Evolutionary conservation across 2,888 invertebrate species (phyloP).

Genomic region (Emmelina monodactyla): DNA sequence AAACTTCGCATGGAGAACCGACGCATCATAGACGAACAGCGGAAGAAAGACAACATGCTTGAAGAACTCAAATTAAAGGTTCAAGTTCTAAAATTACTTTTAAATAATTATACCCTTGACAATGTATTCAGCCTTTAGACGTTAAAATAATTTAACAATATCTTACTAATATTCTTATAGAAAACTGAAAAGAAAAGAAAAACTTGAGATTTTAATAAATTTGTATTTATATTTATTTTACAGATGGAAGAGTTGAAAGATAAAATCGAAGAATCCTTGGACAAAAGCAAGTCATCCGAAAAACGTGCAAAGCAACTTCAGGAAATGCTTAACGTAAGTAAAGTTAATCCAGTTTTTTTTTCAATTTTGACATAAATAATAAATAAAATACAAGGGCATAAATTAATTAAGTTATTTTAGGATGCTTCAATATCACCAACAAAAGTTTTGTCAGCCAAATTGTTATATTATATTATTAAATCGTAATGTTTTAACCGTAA

Average conservation of each 20-base stretch:
- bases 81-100: not conserved
- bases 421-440: no score
- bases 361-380: no score
- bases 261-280: constrained; percentile 55
- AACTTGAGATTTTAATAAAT: not conserved
- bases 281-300: constrained; percentile 60
- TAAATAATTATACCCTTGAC: not conserved
- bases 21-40: constrained; percentile 41
- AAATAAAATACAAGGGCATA: no score
- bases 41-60: constrained; percentile 30
- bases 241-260: constrained; percentile 51
- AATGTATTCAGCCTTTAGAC: not conserved
- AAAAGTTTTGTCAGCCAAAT: no score
- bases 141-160: not conserved
- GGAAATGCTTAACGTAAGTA: constrained; percentile 62
- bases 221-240: no score
- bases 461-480: no score
- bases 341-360: no score
- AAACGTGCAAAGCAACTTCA: constrained; percentile 68
- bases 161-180: not conserved
- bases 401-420: no score
- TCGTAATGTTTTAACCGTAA: no score
- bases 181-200: not conserved
- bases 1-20: constrained; percentile 41
- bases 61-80: constrained; percentile 33